These are phyloP conservation scores for Psilanteris sp. DNA, from an alignment of 1,140 invertebrate genomes.

Conservation along the genomic window DNA sequence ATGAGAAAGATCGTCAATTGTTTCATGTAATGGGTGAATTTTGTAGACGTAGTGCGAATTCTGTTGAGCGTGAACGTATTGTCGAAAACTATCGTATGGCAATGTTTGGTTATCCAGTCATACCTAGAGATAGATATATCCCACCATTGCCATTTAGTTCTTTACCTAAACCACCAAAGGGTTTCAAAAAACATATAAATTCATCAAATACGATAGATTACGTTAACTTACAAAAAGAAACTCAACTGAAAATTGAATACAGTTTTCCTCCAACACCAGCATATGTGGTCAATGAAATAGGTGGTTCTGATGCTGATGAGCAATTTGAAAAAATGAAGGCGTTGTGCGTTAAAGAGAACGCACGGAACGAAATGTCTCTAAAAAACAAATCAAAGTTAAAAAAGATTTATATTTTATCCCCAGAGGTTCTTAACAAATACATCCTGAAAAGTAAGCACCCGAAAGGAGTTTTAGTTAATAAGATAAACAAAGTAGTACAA, in stretches of 20 bases:
- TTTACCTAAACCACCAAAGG: not conserved
- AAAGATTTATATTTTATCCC: slow-evolving; percentile 55
- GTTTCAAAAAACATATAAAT: not conserved
- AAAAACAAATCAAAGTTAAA: not conserved
- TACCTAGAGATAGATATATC: slow-evolving; percentile 43
- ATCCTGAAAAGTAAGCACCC: slow-evolving; percentile 7
- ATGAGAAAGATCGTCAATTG: slow-evolving; percentile 65
- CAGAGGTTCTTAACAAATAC: slow-evolving; percentile 50
- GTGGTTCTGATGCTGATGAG: slow-evolving; percentile 6
- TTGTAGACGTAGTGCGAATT: not conserved
- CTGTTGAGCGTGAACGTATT: slow-evolving; percentile 1
- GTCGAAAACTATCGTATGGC: slow-evolving; percentile 52
- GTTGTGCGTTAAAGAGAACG: no score
- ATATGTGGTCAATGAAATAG: slow-evolving; percentile 17
- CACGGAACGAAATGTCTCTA: not conserved
- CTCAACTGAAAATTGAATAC: slow-evolving; percentile 5
- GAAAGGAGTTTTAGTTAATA: slow-evolving; percentile 19
- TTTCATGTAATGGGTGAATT: slow-evolving; percentile 62
- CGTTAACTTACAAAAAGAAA: not conserved
- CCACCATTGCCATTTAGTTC: slow-evolving; percentile 66
- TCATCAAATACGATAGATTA: slow-evolving; percentile 49
- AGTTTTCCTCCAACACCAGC: not conserved
- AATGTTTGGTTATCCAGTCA: slow-evolving; percentile 66
- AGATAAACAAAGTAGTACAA: not conserved
- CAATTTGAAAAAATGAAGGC: slow-evolving; percentile 63